Conservation (phyloP, 2,888 invertebrate species). For the Craniophora ligustri region DNA sequence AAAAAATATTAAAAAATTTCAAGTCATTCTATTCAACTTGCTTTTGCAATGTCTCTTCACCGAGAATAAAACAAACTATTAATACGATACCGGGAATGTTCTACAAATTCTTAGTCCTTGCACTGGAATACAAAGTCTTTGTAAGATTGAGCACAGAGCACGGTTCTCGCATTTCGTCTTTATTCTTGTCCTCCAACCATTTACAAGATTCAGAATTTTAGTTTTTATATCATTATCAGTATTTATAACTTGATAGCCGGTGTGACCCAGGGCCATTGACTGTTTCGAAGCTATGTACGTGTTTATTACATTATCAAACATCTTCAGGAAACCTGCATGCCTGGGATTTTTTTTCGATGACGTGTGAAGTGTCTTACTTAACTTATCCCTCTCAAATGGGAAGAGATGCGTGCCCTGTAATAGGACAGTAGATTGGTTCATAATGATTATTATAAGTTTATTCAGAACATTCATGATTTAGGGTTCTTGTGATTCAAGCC, state of each 20-base stretch:
- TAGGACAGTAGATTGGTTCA: too few species aligned
- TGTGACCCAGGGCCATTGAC: too few species aligned
- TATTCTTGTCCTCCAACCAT: constrained; percentile 6
- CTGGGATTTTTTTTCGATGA: too few species aligned
- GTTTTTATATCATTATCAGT: too few species aligned
- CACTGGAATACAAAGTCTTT: constrained; percentile 20
- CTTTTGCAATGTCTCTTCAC: constrained; percentile 18
- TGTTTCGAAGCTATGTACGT: too few species aligned
- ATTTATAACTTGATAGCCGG: too few species aligned
- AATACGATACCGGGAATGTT: constrained; percentile 28
- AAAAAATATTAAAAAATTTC: too few species aligned
- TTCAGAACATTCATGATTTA: not conserved
- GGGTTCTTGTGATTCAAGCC: constrained; percentile 1
- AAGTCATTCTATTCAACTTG: constrained; percentile 15
- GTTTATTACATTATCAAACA: too few species aligned
- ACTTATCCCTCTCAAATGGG: too few species aligned
- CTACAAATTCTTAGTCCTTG: constrained; percentile 22
- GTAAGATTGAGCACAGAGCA: constrained; percentile 28
- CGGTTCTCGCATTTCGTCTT: constrained; percentile 13
- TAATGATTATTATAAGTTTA: not conserved
- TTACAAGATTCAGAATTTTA: not conserved
- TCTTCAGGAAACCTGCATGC: too few species aligned
- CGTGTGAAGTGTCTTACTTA: too few species aligned
- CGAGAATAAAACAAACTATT: constrained; percentile 20
- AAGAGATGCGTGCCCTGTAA: too few species aligned